Conservation (phyloP, 1,140 invertebrate species). For the Sminthurides bifidus region DNA sequence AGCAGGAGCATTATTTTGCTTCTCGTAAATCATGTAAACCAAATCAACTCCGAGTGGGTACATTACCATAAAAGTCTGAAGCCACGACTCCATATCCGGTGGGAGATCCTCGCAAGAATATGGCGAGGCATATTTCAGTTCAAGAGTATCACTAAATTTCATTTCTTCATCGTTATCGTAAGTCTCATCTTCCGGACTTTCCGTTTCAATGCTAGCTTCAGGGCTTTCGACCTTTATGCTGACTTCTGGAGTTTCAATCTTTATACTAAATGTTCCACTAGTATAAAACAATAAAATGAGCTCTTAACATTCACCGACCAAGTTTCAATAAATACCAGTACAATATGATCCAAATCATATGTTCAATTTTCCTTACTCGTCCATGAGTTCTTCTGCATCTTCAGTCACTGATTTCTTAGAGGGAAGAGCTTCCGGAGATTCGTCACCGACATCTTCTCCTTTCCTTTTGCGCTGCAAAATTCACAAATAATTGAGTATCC, state of each 20-base stretch:
- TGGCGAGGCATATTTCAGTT: too few relatives aligned
- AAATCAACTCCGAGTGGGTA: background rate
- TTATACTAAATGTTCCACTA: constrained; percentile 33
- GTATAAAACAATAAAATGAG: background rate
- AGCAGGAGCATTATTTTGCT: background rate
- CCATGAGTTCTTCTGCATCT: constrained; percentile 10
- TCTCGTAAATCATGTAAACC: constrained; percentile 17
- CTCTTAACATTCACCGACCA: background rate
- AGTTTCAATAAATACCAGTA: background rate
- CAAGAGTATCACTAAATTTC: constrained; percentile 51
- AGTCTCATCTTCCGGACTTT: constrained; percentile 8
- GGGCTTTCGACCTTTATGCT: background rate
- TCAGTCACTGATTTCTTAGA: constrained; percentile 12
- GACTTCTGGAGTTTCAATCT: constrained; percentile 30
- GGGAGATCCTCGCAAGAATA: constrained; percentile 71
- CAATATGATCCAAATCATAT: constrained; percentile 4
- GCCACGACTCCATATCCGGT: constrained; percentile 60
- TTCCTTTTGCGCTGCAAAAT: constrained; percentile 14
- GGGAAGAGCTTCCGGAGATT: constrained; percentile 16
- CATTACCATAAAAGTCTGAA: constrained; percentile 58
- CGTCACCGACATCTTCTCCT: constrained; percentile 8
- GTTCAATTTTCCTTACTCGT: constrained; percentile 16
- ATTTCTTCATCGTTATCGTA: constrained; percentile 35
- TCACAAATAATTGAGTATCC: too few relatives aligned
- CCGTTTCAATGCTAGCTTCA: constrained; percentile 2